Conservation (phyloP, 2,888 invertebrate genomes). For the Marronus borbonicus region DNA sequence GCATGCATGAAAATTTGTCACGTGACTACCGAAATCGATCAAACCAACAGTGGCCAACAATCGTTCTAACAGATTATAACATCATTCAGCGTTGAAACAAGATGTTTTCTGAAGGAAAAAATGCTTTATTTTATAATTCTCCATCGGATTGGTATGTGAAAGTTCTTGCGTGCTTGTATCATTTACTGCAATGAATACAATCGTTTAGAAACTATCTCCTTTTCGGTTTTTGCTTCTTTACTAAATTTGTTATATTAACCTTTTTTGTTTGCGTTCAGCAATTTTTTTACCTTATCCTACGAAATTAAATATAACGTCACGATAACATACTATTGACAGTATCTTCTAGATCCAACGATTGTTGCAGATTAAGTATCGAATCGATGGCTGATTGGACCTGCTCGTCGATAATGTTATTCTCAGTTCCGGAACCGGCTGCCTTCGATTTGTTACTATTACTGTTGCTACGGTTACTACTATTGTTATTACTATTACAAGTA, state of each 20-base stretch:
- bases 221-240: neutral
- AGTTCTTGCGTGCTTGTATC: no score
- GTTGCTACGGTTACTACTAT: conserved; percentile 32
- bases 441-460: conserved; percentile 19
- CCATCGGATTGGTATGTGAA: no score
- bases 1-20: no score
- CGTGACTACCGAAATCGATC: no score
- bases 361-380: conserved; percentile 82
- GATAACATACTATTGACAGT: conserved; percentile 68
- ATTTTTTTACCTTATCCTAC: conserved; percentile 30
- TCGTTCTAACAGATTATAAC: no score
- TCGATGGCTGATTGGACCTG: conserved; percentile 88
- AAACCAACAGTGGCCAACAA: no score
- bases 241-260: neutral
- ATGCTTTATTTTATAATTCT: no score
- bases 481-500: conserved; percentile 26
- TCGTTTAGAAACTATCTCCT: neutral
- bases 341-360: conserved; percentile 67
- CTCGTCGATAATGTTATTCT: conserved; percentile 78
- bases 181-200: no score
- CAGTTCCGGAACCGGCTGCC: conserved; percentile 51
- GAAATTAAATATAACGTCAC: conserved; percentile 67
- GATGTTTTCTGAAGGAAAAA: no score
- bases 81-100: no score
- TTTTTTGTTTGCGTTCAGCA: neutral